These are phyloP conservation scores for Clarias fuscus DNA, from an alignment of 2,797 vertebrate species.

Conservation along the genomic window DNA sequence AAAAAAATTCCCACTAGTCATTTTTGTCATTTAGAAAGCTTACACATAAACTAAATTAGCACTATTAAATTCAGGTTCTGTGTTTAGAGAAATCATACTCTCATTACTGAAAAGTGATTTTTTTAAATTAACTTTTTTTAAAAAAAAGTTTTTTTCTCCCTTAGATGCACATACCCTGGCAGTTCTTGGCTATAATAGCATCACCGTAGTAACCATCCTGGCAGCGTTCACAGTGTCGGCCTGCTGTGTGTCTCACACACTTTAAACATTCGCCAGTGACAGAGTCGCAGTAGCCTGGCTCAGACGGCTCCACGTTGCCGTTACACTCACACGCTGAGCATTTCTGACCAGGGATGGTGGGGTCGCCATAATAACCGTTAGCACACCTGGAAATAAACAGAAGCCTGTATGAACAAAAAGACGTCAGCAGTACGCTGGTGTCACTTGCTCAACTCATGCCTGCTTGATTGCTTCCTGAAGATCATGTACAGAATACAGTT, in stretches of 20 bases:
- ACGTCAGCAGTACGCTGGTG: no score
- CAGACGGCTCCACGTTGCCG: slow-evolving; percentile 77
- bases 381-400: slow-evolving; percentile 78
- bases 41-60: background rate
- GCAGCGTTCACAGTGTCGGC: slow-evolving; percentile 84
- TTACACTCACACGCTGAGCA: slow-evolving; percentile 85
- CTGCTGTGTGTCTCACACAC: slow-evolving; percentile 81
- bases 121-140: background rate
- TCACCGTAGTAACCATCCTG: slow-evolving; percentile 85
- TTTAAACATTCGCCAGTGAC: slow-evolving; percentile 85
- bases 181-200: slow-evolving; percentile 80
- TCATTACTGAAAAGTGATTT: background rate
- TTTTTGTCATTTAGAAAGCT: background rate
- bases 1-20: background rate
- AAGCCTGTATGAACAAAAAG: background rate
- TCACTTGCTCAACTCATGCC: no score
- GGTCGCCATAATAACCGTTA: slow-evolving; percentile 88
- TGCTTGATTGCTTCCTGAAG: no score
- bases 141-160: background rate
- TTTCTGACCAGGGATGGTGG: slow-evolving; percentile 73
- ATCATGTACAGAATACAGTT: no score
- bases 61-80: background rate
- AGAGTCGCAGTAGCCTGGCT: slow-evolving; percentile 79
- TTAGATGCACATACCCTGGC: slow-evolving; percentile 74
- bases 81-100: background rate